Percentiles rank a stretch among this genome's conserved stretches.
These are phyloP conservation scores for Actenoides hombroni DNA, from an alignment of 2,113 vertebrate genomes.

Conservation along the genomic window DNA sequence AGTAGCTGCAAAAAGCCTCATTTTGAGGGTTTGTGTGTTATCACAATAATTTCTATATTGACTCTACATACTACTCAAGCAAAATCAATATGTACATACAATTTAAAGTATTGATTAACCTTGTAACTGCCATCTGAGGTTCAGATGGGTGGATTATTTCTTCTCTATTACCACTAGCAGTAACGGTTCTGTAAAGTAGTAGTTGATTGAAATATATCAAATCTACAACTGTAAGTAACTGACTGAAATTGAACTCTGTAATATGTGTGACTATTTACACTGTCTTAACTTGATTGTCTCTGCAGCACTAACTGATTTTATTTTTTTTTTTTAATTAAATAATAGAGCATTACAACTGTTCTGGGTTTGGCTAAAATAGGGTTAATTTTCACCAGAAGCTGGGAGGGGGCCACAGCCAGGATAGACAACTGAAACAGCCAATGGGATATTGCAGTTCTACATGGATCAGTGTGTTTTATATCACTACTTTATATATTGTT, in stretches of 20 bases:
- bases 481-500: not conserved
- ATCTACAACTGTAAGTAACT: not conserved
- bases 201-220: not conserved
- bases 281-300: not conserved
- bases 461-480: not conserved
- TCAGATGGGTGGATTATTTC: not conserved
- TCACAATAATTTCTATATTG: conserved; percentile 16
- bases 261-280: not conserved
- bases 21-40: not conserved
- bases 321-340: not conserved
- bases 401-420: not conserved
- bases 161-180: not conserved
- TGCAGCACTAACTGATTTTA: not conserved
- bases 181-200: conserved; percentile 7
- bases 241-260: not conserved
- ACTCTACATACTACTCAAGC: not conserved
- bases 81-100: conserved; percentile 8
- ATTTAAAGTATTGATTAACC: conserved; percentile 50
- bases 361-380: not conserved
- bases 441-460: not conserved
- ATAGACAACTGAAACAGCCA: no score
- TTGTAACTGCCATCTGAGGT: conserved; percentile 28
- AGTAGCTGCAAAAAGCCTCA: not conserved
- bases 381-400: not conserved
- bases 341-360: not conserved